Base-by-base conservation (phyloP, 2,888 invertebrate species). In the Ornithoptera priamus region DNA sequence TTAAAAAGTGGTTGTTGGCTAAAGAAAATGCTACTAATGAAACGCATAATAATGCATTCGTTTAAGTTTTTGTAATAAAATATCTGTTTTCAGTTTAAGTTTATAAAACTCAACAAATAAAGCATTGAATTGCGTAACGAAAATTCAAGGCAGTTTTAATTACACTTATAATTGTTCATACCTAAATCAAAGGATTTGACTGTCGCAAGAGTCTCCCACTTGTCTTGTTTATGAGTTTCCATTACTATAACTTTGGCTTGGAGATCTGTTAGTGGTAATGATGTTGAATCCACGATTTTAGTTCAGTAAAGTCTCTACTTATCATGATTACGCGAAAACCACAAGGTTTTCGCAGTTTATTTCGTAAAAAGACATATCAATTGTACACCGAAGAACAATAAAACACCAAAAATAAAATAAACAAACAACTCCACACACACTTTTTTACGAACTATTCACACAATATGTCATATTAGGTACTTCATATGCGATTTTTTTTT, bases 161-260 rank as follows among this genome's bases (percentile, higher is more conserved):
- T 53, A 53, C 17, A 53, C 15, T 12, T 53, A n/a, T n/a, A 17
- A 17, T 6, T 53, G 53, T 53, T 53, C 6, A 53, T 80, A 91
- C 92, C 92, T 77, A 89, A 81, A 79, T 92, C 92, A 75, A 92
- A 92, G n/a, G 89, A 81, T 79, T 92, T 91, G 12, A 91, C 82
- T 1, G 92, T 92, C 30, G 90, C 84, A 69, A 92, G 80, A 69
- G 89, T 84, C 70, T 90, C 88, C 92, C 92, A 92, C 76, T 89
- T 90, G 70, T 87, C 84, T 64, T 84, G 76, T 71, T 83, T 85
- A 66, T 80, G 80, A 75, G 81, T 85, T 71, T 88, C 86, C 91
- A 91, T 91, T 70, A 70, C 74, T 74, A 59, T 58, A 53, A 12
- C 62, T 56, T 65, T 72, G 36, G 65, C 39, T 62, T 65, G 10